A percentile compares a stretch with the other conserved stretches of the same genome.
Evolutionary conservation across 2,797 vertebrate species (phyloP).

Genomic region (Danio jaintianensis): DNA sequence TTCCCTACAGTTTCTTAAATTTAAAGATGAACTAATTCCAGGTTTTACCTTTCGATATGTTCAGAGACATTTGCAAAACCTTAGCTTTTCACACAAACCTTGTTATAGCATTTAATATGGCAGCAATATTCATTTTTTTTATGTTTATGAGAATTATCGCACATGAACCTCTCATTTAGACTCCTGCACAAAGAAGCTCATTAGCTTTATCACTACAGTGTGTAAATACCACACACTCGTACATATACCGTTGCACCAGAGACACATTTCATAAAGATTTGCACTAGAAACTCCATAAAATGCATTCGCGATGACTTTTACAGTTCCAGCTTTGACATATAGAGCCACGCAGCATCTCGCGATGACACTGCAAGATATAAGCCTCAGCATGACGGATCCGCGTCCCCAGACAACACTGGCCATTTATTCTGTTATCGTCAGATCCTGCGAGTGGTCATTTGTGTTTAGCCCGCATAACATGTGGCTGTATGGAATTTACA

Average conservation of each 20-base stretch:
- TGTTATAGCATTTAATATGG: no score
- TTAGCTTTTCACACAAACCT: no score
- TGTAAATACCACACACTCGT: no score
- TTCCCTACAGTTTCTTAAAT: no score
- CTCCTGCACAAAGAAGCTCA: no score
- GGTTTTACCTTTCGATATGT: no score
- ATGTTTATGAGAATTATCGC: no score
- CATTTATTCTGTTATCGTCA: constrained; percentile 98
- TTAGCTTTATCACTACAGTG: no score
- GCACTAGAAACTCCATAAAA: constrained; percentile 41
- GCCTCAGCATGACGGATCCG: constrained; percentile 94
- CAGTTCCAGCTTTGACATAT: constrained; percentile 84
- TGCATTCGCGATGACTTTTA: constrained; percentile 5
- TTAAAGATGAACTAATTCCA: no score
- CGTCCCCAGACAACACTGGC: constrained; percentile 94
- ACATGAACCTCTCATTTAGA: no score
- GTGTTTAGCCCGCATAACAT: constrained; percentile 99
- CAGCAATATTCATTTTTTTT: no score
- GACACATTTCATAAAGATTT: constrained; percentile 13
- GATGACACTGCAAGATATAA: constrained; percentile 99
- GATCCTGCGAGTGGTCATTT: constrained; percentile 96
- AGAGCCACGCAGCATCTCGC: constrained; percentile 68
- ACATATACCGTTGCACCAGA: not conserved
- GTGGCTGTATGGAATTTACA: constrained; percentile 99
- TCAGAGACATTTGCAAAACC: no score